Conservation (phyloP, 1,140 invertebrate genomes). For the Trichoplusia ni region DNA sequence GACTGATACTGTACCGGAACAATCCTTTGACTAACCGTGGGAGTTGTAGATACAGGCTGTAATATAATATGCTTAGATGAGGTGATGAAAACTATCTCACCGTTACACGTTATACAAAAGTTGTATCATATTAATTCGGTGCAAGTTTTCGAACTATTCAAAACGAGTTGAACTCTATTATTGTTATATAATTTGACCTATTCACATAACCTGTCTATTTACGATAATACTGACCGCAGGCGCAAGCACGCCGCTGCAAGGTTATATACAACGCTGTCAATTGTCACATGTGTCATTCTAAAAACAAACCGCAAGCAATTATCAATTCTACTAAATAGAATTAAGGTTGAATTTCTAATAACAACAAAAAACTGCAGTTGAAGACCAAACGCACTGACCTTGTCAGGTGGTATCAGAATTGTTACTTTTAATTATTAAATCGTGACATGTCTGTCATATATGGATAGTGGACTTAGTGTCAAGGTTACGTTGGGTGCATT, state of each 20-base stretch:
- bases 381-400: slow-evolving; percentile 22
- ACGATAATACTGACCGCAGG: slow-evolving; percentile 8
- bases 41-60: no score
- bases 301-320: neutral
- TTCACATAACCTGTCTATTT: neutral
- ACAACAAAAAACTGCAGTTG: neutral
- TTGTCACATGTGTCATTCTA: slow-evolving; percentile 30
- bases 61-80: no score
- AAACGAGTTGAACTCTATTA: slow-evolving; percentile 1
- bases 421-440: slow-evolving; percentile 19
- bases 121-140: no score
- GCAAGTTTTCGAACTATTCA: no score
- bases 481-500: slow-evolving; percentile 11
- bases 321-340: neutral
- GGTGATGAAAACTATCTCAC: no score
- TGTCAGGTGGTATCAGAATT: slow-evolving; percentile 19
- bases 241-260: slow-evolving; percentile 1
- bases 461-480: slow-evolving; percentile 20
- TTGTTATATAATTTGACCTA: slow-evolving; percentile 22
- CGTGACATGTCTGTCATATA: slow-evolving; percentile 23
- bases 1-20: no score
- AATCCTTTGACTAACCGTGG: no score
- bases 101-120: no score
- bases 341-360: neutral
- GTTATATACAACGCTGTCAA: slow-evolving; percentile 2